A percentile compares a stretch with the other conserved stretches of the same genome.
These are phyloP conservation scores for Propithecus deckenii DNA, from an alignment of 2,797 vertebrate species.

Conservation along the genomic window DNA sequence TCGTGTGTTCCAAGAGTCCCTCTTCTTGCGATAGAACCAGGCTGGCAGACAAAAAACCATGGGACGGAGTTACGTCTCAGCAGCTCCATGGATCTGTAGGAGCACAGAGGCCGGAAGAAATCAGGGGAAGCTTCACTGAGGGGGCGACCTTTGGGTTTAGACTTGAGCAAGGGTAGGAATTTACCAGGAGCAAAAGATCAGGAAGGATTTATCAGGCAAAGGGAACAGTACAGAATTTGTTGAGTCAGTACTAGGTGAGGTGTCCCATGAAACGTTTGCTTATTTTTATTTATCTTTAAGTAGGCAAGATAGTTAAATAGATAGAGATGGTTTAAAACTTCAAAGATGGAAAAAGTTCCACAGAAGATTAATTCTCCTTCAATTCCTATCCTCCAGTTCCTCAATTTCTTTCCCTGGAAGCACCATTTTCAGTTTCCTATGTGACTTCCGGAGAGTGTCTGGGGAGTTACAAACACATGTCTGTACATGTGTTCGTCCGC, in stretches of 20 bases:
- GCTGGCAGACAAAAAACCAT: not conserved
- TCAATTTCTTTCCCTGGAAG: not conserved
- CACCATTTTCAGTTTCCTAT: not conserved
- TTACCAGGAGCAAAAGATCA: not conserved
- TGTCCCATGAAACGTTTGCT: not conserved
- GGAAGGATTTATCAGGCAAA: not conserved
- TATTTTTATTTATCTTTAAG: not conserved
- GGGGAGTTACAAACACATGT: not conserved
- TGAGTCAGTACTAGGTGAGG: not conserved
- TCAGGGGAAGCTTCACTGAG: not conserved
- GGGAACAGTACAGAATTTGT: not conserved
- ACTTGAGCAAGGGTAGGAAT: not conserved
- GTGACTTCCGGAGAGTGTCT: not conserved
- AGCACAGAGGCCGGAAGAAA: not conserved
- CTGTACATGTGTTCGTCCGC: not conserved
- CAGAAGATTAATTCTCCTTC: not conserved
- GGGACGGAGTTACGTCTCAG: not conserved
- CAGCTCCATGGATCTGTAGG: not conserved
- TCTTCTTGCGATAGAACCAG: not conserved
- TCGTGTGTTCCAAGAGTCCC: not conserved
- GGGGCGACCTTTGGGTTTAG: not conserved
- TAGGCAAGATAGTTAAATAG: not conserved
- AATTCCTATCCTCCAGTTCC: not conserved
- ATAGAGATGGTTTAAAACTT: not conserved
- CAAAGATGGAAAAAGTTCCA: not conserved